Evolutionary conservation across 2,113 vertebrate genomes (phyloP), one percentile per base, ranked within the genome.

Genomic region (Myxocyprinus asiaticus): DNA sequence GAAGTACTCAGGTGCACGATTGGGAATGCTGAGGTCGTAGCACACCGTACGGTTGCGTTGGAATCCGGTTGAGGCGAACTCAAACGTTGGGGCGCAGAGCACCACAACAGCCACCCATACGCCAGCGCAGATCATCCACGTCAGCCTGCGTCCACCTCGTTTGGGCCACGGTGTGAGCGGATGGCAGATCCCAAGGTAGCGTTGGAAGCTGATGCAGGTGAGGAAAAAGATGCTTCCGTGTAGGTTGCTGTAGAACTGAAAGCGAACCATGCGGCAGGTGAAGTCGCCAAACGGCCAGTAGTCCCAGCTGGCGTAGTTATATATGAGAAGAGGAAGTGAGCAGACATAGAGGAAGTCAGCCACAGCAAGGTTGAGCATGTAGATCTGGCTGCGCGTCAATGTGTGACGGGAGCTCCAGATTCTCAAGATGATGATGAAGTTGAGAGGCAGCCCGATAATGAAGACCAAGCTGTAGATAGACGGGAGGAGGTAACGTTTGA

Each of bases 231-330:
- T 99, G 90, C 97, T 98, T 81, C 97, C 77, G 0, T 98, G 96
- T 0, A 98, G 89, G 87, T 99, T 99, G 87, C 94, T 95, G 81
- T 99, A 99, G 91, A 99, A 99, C 89, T 98, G 96, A 89, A 98
- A 98, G 62, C 97, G 94, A n/a, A 98, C 86, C 0, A 97, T 85
- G 47, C 95, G 95, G 88, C 98, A 99, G 51, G 93, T 80, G 61
- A 95, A 86, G 82, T 98, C 96, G 0, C 98, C 97, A 0, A 99
- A 99, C 8, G 97, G 98, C 98, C 98, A 99, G 77, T 98, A 95
- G 88, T 99, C 98, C 6, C 91, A 91, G 50, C 93, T 95, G 79
- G 88, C 94, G 0, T 99, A 98, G 92, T 99, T 99, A 89, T 96
- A 99, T 88, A 99, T 95, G 79, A 98, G 95, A 56, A 98, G 89